Conservation (phyloP, 1,140 invertebrate species). For the Pseudomyrmex flavicornis region DNA sequence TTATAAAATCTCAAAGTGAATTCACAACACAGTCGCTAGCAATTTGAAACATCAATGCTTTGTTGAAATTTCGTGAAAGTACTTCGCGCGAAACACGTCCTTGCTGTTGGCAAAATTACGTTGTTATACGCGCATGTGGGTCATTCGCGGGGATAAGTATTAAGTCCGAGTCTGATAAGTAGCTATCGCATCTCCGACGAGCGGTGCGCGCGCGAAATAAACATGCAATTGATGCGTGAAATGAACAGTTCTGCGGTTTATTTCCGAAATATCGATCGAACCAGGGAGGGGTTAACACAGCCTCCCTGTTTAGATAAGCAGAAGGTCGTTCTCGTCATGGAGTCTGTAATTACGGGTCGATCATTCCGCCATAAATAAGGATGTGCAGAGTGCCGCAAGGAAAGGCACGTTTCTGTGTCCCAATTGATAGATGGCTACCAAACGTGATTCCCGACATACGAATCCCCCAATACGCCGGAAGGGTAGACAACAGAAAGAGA, state of each 20-base stretch:
- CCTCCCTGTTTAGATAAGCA: conserved; percentile 53
- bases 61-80: background rate
- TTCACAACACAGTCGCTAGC: no score
- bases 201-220: conserved; percentile 38
- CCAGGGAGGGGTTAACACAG: background rate
- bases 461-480: conserved; percentile 68
- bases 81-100: background rate
- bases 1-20: conserved; percentile 17
- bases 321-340: conserved; percentile 72
- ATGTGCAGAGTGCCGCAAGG: conserved; percentile 46
- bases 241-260: conserved; percentile 45
- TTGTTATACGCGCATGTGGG: conserved; percentile 1
- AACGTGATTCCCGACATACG: conserved; percentile 71
- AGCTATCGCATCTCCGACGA: conserved; percentile 22
- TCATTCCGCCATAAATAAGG: conserved; percentile 83
- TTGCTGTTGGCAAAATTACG: conserved; percentile 37
- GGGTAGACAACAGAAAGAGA: conserved; percentile 36
- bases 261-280: conserved; percentile 51
- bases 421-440: conserved; percentile 59
- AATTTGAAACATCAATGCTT: no score
- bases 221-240: conserved; percentile 51
- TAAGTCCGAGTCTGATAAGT: conserved; percentile 24
- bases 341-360: conserved; percentile 82
- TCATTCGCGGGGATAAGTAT: conserved; percentile 25
- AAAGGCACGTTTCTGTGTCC: conserved; percentile 48